phyloP scores from a whole-genome alignment of 53 echinoderm and acorn worm genomes.

The Pentamera pediparva region DNA sequence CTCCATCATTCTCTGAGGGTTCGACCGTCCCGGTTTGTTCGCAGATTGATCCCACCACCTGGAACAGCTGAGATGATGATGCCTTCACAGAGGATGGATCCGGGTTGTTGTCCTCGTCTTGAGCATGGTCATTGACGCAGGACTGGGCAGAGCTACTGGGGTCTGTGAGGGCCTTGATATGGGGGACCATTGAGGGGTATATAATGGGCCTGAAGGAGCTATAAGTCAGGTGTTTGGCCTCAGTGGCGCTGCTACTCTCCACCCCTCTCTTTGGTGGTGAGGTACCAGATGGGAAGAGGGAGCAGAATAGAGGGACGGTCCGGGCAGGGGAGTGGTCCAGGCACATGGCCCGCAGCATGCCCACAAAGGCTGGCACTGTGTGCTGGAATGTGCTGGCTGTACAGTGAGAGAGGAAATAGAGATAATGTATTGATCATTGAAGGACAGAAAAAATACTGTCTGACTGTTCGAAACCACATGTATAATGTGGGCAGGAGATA shows the following conservation, averaged over 20 bases:
- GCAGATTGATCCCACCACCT: conserved; percentile 8
- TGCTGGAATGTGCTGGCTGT: conserved; percentile 32
- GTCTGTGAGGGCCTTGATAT: conserved; percentile 11
- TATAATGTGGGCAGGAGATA: too few relatives aligned
- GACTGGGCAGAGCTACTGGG: not conserved
- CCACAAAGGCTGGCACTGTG: conserved; percentile 72
- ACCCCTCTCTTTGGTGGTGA: not conserved
- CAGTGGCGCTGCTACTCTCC: not conserved
- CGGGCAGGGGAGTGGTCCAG: conserved; percentile 37
- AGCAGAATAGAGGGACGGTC: conserved; percentile 55
- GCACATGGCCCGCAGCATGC: conserved; percentile 72
- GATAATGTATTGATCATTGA: too few relatives aligned
- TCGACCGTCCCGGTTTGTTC: not conserved
- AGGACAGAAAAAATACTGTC: too few relatives aligned
- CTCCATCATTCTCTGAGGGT: not conserved
- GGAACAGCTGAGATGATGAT: not conserved
- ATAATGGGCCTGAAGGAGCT: conserved; percentile 93
- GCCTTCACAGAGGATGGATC: not conserved
- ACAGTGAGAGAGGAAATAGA: too few relatives aligned
- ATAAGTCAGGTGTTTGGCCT: conserved; percentile 40
- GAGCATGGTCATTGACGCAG: conserved; percentile 1
- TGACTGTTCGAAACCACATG: too few relatives aligned
- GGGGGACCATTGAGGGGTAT: conserved; percentile 64
- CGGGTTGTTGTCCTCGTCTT: not conserved
- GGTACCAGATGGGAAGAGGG: conserved; percentile 60